Conservation (phyloP, 2,888 invertebrate species). For the Colletes collaris region DNA sequence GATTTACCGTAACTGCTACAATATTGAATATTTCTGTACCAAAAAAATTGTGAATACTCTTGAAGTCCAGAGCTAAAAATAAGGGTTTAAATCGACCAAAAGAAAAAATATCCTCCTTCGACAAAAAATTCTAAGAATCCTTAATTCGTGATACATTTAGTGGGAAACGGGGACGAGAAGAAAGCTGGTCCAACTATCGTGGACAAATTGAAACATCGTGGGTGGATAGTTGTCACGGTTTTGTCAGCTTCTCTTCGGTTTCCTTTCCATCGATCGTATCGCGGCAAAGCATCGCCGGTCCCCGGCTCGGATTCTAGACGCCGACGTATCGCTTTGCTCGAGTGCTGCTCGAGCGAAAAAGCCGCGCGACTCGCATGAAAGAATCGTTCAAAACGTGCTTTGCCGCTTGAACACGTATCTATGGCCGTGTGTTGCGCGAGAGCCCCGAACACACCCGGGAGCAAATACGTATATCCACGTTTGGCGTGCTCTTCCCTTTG, state of each 20-base stretch:
- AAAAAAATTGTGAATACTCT: no score
- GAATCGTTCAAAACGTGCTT: conserved; percentile 31
- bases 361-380: conserved; percentile 24
- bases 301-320: conserved; percentile 14
- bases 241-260: background rate
- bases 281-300: conserved; percentile 12
- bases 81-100: no score
- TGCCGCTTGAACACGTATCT: conserved; percentile 42
- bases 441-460: conserved; percentile 12
- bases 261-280: conserved; percentile 21
- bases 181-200: no score
- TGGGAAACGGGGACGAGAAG: no score
- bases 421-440: conserved; percentile 11
- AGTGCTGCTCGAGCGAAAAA: conserved; percentile 20
- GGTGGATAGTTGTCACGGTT: background rate
- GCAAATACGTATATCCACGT: conserved; percentile 2
- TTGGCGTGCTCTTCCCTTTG: conserved; percentile 7
- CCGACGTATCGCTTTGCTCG: conserved; percentile 18
- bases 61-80: no score
- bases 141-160: no score
- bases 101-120: no score
- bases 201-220: no score
- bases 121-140: no score
- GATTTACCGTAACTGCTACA: no score
- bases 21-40: no score